These are phyloP conservation scores for Apodemia hepburni DNA, from an alignment of 2,888 invertebrate genomes.

Conservation along the genomic window DNA sequence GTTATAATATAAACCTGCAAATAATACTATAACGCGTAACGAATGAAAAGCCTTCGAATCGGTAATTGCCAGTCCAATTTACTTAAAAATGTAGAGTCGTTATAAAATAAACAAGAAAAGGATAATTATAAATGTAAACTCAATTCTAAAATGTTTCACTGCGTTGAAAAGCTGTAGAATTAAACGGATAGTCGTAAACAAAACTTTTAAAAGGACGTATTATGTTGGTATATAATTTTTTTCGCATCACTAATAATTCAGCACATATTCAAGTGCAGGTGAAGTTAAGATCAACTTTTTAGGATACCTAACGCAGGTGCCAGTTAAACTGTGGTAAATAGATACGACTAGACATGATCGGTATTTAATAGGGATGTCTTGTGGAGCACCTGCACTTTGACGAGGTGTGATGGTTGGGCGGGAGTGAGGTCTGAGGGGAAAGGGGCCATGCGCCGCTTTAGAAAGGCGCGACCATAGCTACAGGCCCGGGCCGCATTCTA, in stretches of 20 bases:
- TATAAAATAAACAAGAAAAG: too few species aligned
- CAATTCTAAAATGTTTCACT: neutral
- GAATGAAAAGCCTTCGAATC: too few species aligned
- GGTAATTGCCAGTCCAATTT: too few species aligned
- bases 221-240: neutral
- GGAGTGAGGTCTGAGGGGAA: constrained; percentile 54
- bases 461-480: constrained; percentile 80
- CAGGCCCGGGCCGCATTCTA: constrained; percentile 79
- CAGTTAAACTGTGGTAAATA: constrained; percentile 69
- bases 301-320: constrained; percentile 76
- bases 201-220: neutral
- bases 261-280: constrained; percentile 54
- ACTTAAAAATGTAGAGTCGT: too few species aligned
- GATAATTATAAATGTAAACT: too few species aligned
- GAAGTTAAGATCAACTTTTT: constrained; percentile 64
- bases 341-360: constrained; percentile 75
- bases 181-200: neutral
- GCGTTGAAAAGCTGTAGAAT: neutral
- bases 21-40: too few species aligned
- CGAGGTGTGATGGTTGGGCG: constrained; percentile 50
- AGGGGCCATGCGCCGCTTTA: constrained; percentile 73
- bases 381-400: constrained; percentile 73
- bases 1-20: too few species aligned
- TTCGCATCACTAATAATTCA: constrained; percentile 28
- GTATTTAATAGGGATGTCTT: constrained; percentile 77